These are phyloP conservation scores for Plectrocnemia conspersa DNA, from an alignment of 1,140 invertebrate species.

Conservation along the genomic window DNA sequence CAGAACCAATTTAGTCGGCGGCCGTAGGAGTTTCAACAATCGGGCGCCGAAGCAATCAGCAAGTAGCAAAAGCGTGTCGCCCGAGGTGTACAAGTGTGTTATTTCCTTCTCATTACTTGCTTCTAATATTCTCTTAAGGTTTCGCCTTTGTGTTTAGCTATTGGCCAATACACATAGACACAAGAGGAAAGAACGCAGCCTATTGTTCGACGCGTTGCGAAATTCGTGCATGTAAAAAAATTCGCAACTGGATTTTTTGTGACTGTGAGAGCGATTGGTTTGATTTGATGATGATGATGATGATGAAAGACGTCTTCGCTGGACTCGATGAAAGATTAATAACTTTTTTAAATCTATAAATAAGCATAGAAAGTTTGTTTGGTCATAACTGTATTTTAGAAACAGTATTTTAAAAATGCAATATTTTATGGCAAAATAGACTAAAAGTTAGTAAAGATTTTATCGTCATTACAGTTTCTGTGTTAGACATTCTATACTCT, in stretches of 20 bases:
- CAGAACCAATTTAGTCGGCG: background rate
- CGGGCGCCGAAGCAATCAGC: slow-evolving; percentile 1
- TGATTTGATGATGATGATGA: background rate
- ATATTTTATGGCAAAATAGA: no score
- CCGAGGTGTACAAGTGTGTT: slow-evolving; percentile 16
- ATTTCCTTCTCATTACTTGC: slow-evolving; percentile 15
- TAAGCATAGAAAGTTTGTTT: no score
- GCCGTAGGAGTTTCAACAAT: background rate
- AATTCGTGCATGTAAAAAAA: slow-evolving; percentile 2
- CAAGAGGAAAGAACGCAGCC: no score
- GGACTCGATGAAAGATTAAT: no score
- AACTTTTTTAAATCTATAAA: no score
- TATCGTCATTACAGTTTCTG: no score
- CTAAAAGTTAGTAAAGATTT: no score
- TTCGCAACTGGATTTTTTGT: background rate
- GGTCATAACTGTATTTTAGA: no score
- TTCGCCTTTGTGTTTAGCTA: background rate
- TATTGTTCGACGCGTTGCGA: background rate
- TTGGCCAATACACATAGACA: no score
- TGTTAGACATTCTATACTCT: no score
- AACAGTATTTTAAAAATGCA: no score
- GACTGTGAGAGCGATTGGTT: background rate
- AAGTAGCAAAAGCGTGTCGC: background rate
- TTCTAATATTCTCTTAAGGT: slow-evolving; percentile 10
- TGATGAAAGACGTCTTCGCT: background rate